A percentile compares a stretch with the other conserved stretches of the same genome.
Conservation (phyloP, 30 jellyfish, hydroid and myxozoan species). For the Aurelia aurita region DNA sequence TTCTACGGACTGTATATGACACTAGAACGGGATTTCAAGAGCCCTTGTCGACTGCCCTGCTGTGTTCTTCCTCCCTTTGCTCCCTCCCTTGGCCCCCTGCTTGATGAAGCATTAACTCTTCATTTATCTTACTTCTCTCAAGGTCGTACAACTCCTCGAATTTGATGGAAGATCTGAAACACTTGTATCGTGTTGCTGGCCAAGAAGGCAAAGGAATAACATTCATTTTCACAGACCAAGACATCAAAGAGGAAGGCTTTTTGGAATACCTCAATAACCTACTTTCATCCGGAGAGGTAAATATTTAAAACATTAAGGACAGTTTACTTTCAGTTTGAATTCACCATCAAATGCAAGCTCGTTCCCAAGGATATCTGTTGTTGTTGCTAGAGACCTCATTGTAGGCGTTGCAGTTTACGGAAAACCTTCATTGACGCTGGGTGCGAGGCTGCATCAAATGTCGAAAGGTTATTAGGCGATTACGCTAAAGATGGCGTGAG, state of each 20-base stretch:
- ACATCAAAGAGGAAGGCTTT: slow-evolving; percentile 85
- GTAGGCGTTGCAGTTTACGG: too few relatives aligned
- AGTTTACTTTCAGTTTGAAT: neutral
- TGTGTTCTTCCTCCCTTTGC: too few relatives aligned
- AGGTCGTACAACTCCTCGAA: slow-evolving; percentile 84
- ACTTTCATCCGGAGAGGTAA: slow-evolving; percentile 85
- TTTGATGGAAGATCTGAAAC: slow-evolving; percentile 80
- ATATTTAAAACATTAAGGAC: neutral
- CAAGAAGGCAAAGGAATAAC: slow-evolving; percentile 87
- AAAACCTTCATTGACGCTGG: too few relatives aligned
- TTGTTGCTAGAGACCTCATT: too few relatives aligned
- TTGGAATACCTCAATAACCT: slow-evolving; percentile 75
- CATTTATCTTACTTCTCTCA: neutral
- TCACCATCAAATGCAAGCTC: neutral
- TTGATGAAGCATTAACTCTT: too few relatives aligned
- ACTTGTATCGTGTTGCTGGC: slow-evolving; percentile 90
- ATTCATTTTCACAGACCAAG: slow-evolving; percentile 87
- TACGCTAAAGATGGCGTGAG: too few relatives aligned
- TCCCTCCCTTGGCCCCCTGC: too few relatives aligned
- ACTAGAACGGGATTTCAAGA: too few relatives aligned
- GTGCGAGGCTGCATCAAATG: too few relatives aligned
- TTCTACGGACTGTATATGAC: too few relatives aligned
- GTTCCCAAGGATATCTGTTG: neutral
- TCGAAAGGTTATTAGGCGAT: neutral
- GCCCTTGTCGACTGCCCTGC: too few relatives aligned